A percentile compares a stretch with the other conserved stretches of the same genome.
Evolutionary conservation across 2,888 invertebrate genomes (phyloP).

Genomic region (Sminthurinus aureus): DNA sequence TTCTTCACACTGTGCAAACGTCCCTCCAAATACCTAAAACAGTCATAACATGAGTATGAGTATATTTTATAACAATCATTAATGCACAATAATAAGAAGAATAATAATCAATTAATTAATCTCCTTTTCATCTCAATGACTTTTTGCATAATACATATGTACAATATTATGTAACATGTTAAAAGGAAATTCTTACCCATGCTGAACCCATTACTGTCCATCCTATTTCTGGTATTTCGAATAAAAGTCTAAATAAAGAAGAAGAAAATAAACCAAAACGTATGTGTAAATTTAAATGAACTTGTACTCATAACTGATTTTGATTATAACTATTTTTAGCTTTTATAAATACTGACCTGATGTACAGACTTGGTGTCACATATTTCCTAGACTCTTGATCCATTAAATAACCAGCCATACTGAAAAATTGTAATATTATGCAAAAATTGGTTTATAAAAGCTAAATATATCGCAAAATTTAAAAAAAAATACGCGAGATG

Average conservation of each 20-base stretch:
- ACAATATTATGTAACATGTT: constrained; percentile 66
- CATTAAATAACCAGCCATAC: constrained; percentile 61
- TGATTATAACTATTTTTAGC: background rate
- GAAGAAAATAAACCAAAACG: constrained; percentile 29
- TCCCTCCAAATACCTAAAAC: constrained; percentile 80
- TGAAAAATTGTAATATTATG: too few species aligned
- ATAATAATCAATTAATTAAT: too few species aligned
- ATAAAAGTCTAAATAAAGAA: constrained; percentile 69
- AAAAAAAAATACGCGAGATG: too few species aligned
- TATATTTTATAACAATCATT: too few species aligned
- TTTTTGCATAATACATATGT: too few species aligned
- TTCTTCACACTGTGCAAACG: constrained; percentile 72
- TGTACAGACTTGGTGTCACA: constrained; percentile 56
- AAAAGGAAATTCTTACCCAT: too few species aligned
- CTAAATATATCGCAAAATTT: too few species aligned
- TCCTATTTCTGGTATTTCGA: constrained; percentile 79
- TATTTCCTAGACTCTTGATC: constrained; percentile 55
- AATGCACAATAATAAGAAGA: background rate
- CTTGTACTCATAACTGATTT: background rate
- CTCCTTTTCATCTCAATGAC: too few species aligned
- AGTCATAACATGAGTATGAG: too few species aligned
- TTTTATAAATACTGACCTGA: constrained; percentile 49
- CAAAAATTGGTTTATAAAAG: too few species aligned
- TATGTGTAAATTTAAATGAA: background rate
- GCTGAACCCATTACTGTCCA: constrained; percentile 83